Evolutionary conservation across 2,888 invertebrate species (phyloP), one percentile per base, ranked within the genome.

Genomic region (Chromoteleia sp.): DNA sequence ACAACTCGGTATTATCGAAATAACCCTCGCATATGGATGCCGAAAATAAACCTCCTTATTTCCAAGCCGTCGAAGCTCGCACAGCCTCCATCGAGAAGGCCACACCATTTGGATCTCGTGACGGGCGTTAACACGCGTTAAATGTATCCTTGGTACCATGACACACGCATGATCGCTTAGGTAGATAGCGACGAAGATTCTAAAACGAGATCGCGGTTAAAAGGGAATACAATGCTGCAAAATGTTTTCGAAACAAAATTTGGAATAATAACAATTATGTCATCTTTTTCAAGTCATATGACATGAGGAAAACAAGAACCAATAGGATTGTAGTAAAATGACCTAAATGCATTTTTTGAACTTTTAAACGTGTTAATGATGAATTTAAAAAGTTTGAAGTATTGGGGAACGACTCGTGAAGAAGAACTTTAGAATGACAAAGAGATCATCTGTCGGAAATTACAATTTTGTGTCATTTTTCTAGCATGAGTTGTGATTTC

Each of bases 31-130:
- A 91, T 91, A 90, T 91, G 91, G 90, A 87, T 84, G 88, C 88
- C 90, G 84, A 90, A 91, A 91, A 91, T 91, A 91, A 91, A 90
- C 90, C 86, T 88, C 85, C 90, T 90, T 89, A 90, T 90, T 90
- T 87, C 86, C 89, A 88, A 89, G 87, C 85, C 89, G 87, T 88
- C 87, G 88, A 88, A 87, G 83, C 83, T 85, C 17, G 17, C 52
- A 8, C 10, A 59, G 58, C 45, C 79, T 61, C 50, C 76, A 58
- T 54, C 15, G 56, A 68, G 56, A 80, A 59, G 68, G 67, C 56
- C 75, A 58, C 48, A 58, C 67, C 63, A 50, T 74, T 63, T 58
- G 61, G 75, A 54, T 71, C 68, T 65, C 48, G 65, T 17, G 29
- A 30, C 58, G 65, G 67, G 14, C 71, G 54, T 73, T 74, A 78